Percentiles rank a stretch among this genome's conserved stretches.
phyloP scores from a whole-genome alignment of 2,113 vertebrate genomes.

The Cyrtonyx montezumae region DNA sequence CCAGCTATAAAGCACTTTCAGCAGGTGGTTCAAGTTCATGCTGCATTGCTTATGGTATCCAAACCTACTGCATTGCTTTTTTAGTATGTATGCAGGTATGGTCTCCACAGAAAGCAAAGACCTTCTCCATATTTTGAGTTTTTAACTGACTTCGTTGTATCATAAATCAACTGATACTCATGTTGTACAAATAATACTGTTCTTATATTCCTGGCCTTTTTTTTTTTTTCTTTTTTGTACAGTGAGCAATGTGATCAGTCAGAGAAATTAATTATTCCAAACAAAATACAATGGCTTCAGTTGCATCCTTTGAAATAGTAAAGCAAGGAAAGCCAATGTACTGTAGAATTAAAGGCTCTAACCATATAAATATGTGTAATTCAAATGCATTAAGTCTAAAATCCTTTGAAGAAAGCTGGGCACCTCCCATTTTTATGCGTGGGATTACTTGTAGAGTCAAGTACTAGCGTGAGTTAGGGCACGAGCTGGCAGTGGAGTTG shows the following conservation, averaged over 20 bases:
- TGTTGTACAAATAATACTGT: constrained; percentile 41
- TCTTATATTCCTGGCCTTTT: background rate
- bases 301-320: background rate
- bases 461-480: background rate
- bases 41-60: too few relatives aligned
- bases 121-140: background rate
- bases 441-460: background rate
- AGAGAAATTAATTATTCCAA: constrained; percentile 25
- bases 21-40: constrained; percentile 1
- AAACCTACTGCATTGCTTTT: constrained; percentile 33
- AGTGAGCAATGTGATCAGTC: background rate
- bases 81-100: constrained; percentile 43
- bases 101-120: constrained; percentile 43
- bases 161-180: constrained; percentile 48
- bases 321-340: background rate
- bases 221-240: background rate
- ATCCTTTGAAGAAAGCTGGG: background rate
- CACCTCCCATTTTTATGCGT: fast-evolving
- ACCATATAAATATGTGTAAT: background rate
- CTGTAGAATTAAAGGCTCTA: background rate
- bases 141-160: constrained; percentile 43
- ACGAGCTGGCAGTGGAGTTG: background rate
- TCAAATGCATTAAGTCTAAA: background rate
- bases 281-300: background rate
- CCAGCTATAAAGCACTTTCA: constrained; percentile 39